Conservation (phyloP, 1,140 invertebrate genomes). For the Brachionus paranguensis region DNA sequence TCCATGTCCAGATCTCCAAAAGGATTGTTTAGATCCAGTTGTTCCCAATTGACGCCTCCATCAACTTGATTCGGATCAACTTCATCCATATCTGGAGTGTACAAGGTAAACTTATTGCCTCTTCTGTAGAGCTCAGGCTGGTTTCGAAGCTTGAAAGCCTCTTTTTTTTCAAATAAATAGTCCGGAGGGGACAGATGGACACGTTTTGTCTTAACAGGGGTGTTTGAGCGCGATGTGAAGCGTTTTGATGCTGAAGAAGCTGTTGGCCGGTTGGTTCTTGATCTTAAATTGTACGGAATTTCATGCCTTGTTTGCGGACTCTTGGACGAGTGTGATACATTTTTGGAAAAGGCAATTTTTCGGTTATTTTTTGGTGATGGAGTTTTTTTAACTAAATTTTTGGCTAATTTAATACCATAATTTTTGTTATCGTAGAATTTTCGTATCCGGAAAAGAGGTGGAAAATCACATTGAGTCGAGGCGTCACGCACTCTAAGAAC, state of each 20-base stretch:
- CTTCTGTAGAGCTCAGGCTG: background rate
- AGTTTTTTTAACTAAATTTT: background rate
- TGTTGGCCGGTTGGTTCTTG: background rate
- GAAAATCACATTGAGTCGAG: background rate
- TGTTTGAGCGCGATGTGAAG: background rate
- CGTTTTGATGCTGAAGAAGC: background rate
- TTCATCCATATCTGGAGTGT: background rate
- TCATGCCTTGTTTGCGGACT: background rate
- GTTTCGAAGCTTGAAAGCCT: background rate
- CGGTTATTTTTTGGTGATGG: background rate
- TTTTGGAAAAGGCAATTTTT: background rate
- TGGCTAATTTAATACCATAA: background rate
- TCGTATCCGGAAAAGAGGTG: background rate
- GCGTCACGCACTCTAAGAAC: background rate
- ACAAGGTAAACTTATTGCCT: background rate
- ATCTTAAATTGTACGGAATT: background rate
- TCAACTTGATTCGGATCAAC: background rate
- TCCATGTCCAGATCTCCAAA: background rate
- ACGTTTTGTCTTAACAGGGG: background rate
- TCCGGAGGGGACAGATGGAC: background rate
- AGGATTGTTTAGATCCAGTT: background rate
- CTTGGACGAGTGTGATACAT: background rate
- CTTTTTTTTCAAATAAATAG: background rate
- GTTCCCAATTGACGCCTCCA: background rate
- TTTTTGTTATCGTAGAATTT: background rate